A percentile compares a stretch with the other conserved stretches of the same genome.
Evolutionary conservation across 2,797 vertebrate species (phyloP).

Genomic region (Masticophis lateralis): DNA sequence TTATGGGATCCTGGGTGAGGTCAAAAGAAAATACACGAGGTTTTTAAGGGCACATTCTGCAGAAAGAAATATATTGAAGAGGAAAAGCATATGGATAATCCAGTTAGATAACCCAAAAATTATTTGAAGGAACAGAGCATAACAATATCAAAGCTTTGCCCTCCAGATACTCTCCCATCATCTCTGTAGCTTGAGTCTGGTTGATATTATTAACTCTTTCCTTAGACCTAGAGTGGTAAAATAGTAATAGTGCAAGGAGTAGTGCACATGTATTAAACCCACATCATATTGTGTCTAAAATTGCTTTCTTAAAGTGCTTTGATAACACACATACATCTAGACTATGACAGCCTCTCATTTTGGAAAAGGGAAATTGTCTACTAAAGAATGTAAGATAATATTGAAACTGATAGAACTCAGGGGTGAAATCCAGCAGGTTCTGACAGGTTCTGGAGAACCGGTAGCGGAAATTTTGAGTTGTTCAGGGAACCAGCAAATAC

Average conservation of each 20-base stretch:
- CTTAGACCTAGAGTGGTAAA: background rate
- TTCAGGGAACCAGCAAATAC: too few relatives aligned
- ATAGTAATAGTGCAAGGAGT: background rate
- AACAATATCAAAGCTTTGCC: background rate
- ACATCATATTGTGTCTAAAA: background rate
- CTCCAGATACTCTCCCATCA: background rate
- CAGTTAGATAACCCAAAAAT: background rate
- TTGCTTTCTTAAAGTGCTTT: background rate
- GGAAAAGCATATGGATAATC: background rate
- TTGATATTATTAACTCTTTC: background rate
- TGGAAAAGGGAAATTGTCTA: background rate
- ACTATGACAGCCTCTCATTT: background rate
- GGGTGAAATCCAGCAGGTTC: too few relatives aligned
- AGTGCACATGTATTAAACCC: background rate
- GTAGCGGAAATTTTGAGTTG: too few relatives aligned
- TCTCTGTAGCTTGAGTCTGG: background rate
- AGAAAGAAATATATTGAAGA: background rate
- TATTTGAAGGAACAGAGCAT: background rate
- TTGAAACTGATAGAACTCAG: background rate
- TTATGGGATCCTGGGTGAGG: background rate
- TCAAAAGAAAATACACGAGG: background rate
- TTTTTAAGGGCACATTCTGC: background rate
- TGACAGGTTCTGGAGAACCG: too few relatives aligned
- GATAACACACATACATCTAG: background rate
- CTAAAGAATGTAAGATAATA: background rate